These are phyloP conservation scores for Halcyon senegalensis DNA, from an alignment of 2,113 vertebrate species.

Conservation along the genomic window DNA sequence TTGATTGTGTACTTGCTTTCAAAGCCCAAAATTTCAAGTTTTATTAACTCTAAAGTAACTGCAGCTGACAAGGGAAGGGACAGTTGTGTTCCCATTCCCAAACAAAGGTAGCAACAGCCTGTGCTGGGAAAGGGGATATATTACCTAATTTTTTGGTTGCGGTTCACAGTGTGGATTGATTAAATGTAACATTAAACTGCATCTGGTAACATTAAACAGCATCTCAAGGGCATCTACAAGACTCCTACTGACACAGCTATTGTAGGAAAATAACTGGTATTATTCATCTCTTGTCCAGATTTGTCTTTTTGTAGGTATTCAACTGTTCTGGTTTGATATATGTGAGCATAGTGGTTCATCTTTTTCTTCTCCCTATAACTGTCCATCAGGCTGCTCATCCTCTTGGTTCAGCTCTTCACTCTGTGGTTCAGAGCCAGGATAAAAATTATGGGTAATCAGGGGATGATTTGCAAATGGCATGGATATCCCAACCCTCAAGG, in stretches of 20 bases:
- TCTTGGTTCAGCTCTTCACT: background rate
- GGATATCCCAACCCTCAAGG: background rate
- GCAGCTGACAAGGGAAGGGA: background rate
- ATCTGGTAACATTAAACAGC: background rate
- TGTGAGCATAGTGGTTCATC: background rate
- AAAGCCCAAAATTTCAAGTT: background rate
- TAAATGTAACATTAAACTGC: background rate
- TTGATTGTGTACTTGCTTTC: background rate
- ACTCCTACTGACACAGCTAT: background rate
- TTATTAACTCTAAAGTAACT: background rate
- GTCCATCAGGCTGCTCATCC: background rate
- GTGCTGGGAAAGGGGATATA: background rate
- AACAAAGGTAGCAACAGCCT: background rate
- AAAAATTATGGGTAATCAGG: background rate
- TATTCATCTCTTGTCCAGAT: background rate
- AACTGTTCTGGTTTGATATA: background rate
- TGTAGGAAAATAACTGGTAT: background rate
- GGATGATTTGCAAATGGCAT: background rate
- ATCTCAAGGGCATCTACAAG: background rate
- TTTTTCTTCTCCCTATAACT: fast-evolving
- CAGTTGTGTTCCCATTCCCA: background rate
- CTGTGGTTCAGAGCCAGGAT: background rate
- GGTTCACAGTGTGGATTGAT: background rate
- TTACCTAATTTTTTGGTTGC: background rate
- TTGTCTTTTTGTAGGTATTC: constrained; percentile 15